Evolutionary conservation across 2,113 vertebrate species (phyloP), one percentile per base, ranked within the genome.

Genomic region (Eclectus roratus): DNA sequence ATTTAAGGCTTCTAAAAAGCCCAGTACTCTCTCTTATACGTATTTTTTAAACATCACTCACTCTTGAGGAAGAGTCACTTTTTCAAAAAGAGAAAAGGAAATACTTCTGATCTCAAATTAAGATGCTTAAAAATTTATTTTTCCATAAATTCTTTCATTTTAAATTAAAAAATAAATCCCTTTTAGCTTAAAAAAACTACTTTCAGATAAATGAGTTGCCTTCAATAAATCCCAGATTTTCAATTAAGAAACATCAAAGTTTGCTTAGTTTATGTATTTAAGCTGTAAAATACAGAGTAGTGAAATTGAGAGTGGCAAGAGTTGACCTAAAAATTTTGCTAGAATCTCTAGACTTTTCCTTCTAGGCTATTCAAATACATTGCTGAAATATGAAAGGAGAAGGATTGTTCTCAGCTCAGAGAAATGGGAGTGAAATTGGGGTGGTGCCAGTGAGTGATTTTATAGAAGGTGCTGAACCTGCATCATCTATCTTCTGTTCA

Each of bases 381-480:
- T 17, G 46, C 66, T 35, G 9, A 81, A 83, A 76, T 89, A 47
- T 3, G 17, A 66, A 70, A 94, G 80, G 73, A 89, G 72, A 69
- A 95, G 46, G 21, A 33, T 58, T 95, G 81, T 91, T 65, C 82
- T 37, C 46, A 28, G 31, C 66, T 83, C 39, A 15, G 56, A 72
- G 85, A 80, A 95, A 91, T 18, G 49, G 12, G 60, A 89, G 84
- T 94, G 94, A 82, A 94, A 70, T 46, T 66, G 85, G 76, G 92
- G 65, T 37, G 73, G 94, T 92, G 89, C 81, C 63, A 91, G 65
- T 23, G 63, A 69, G 44, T 52, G 92, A 94, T 95, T 94, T 74
- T 76, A 39, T 9, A 91, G 91, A 85, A 86, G 95, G 70, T 93
- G 80, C 90, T 90, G 78, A 97, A 96, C 87, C 88, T 89, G 77